Base-by-base conservation (phyloP, 2,888 invertebrate species). In the Ormyrus rosae region DNA sequence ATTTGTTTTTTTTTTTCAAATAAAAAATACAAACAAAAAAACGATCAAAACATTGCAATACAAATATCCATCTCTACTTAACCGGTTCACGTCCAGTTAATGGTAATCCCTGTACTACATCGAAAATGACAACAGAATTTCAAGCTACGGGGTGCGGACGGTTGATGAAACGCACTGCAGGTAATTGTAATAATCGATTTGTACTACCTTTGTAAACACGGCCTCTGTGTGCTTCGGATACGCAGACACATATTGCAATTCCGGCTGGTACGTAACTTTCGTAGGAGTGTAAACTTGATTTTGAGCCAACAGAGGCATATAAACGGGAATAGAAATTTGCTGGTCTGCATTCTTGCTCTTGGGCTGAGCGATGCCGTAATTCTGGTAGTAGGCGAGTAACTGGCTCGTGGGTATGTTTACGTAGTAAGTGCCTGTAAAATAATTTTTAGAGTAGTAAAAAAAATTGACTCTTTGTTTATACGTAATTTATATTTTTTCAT, bases 331-430 rank as follows among this genome's bases (percentile, higher is more conserved):
- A 0, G 88, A 78, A 78, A 87, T 81, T 78, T 88, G 87, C 60
- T 85, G 87, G 55, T 87, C 84, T 34, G 81, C 53, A 81, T 78
- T 83, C 82, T 86, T 87, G 74, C 82, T 71, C 51, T 78, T 81
- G 13, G 82, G 64, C 74, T 84, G 83, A 71, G 81, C 68, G 10
- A 67, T 76, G 51, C 82, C 83, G 56, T 88, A 82, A 81, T 87
- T 85, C 11, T 87, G 87, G 78, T 89, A 89, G 78, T 89, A 89
- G 1, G 88, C 74, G 60, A 88, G 78, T 9, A 89, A 81, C 60
- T 89, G 88, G 69, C 85, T 85, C 86, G 86, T 87, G 5, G 90
- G 89, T 55, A 89, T 83, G 64, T 88, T 87, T 19, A 88, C 81
- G 83, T 88, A 89, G n/a, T 86, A 78, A 50, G 83, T 77, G 48